Base-by-base conservation (phyloP, 2,113 vertebrate genomes). In the Morone saxatilis region DNA sequence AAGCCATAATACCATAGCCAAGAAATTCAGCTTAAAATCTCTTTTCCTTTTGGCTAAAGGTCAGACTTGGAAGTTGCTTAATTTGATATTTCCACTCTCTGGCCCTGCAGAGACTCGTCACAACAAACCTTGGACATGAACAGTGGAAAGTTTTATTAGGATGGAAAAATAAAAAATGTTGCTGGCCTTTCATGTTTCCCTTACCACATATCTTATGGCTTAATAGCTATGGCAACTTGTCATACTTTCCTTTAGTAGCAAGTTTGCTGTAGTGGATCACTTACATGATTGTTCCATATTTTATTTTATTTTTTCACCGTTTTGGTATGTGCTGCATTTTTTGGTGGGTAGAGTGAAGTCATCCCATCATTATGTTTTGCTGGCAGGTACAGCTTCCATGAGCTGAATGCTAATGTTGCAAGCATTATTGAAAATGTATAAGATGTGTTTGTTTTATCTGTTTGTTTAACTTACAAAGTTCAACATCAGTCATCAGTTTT, bases 21-120 rank as follows among this genome's bases (percentile, higher is more conserved):
- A 71, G 67, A 71, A 73, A 80, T 74, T 53, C 40, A 25, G 53
- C 90, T 87, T 74, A 50, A 74, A 65, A 62, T 78, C 31, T 22
- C n/a, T 77, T 22, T 38, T 22, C 31, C 20, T 76, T 84, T 78
- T 31, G 54, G 83, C 74, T 65, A 86, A 90, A 85, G 84, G 86
- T 85, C 81, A 83, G 40, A 50, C 45, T 57, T 61, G 14, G 50
- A 84, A 67, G 62, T 22, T 48, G 69, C 80, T 75, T 80, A 50
- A 79, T 86, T 78, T 83, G 50, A 86, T 69, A 66, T 85, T 83
- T 80, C 22, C 67, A 59, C 60, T 47, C 53, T 59, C 43, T 47
- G 68, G 41, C 43, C 48, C 72, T 50, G 65, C 61, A 87, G 61
- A 80, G 54, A 76, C 67, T 69, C 3, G 11, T 81, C 41, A 47